Base-by-base conservation (phyloP, 1,140 invertebrate species). In the Vollenhovia emeryi region DNA sequence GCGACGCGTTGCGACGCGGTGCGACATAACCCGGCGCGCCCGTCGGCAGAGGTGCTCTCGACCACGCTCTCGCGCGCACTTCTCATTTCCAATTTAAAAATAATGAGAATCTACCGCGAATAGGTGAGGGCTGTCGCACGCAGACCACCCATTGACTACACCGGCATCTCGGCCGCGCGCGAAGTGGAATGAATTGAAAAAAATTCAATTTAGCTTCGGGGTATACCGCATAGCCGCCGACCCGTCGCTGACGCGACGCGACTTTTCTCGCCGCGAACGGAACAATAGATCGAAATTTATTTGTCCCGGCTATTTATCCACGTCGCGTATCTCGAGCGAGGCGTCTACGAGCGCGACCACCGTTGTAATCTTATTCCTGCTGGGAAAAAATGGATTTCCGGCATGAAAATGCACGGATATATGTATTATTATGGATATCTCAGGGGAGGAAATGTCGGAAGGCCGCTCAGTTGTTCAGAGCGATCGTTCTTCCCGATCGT, bases 11-110 rank as follows among this genome's bases (percentile, higher is more conserved):
- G 45, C 45, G 76, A 68, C 62, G 50, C 45, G 76, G 40, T 30
- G 13, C 76, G 21, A 50, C 73, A n/a, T 15, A 21, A 57, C 15
- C 64, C 62, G 9, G 30, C n/a, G n/a, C n/a, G n/a, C n/a, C n/a
- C 52, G 24, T 55, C 73, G 55, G 55, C 43, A 55, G 79, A 86
- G 87, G 78, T 89, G 75, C 87, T 88, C 60, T 88, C 87, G 73
- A 76, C 87, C 87, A 50, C 59, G 73, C 68, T 60, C 86, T 59
- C 86, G 62, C 73, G 83, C 80, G 55, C 91, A 86, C 85, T 91
- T 87, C 87, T 91, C 88, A 92, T 91, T 91, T 91, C 87, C 89
- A 92, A 92, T 92, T 91, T 91, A 91, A 92, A 91, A 92, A 91
- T 92, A 92, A 92, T 92, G 91, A 91, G 89, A 91, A 88, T 88